Evolutionary conservation across 1,140 invertebrate genomes (phyloP), one percentile per base, ranked within the genome.

Genomic region (Akabosia matsudoensis): DNA sequence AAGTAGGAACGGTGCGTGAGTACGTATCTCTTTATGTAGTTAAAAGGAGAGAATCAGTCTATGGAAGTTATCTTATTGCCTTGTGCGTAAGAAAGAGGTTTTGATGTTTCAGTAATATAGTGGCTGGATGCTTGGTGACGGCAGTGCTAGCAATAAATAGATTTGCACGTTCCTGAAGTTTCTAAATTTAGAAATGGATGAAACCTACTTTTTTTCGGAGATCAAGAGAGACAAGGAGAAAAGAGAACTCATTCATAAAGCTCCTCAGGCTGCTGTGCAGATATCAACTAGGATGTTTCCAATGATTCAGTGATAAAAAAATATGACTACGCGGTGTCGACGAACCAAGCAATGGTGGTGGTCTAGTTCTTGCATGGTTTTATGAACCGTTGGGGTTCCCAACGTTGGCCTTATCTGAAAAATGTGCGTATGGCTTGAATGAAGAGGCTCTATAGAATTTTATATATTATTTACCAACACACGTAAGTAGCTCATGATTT

Each of bases 41-140:
- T 45, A 45, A 45, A 45, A n/a, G n/a, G n/a, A n/a, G n/a, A n/a
- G n/a, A 67, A 67, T 67, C 61, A 67, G 61, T 67, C 24, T 67
- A 67, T 67, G 61, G 61, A 67, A 67, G 26, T 67, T 67, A 67
- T 67, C 61, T 67, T 67, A 30, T 22, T 45, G 37, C 7, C 7
- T 45, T 45, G 37, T 45, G 37, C 37, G 37, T 45, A 18, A 10
- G 37, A n/a, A n/a, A n/a, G n/a, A n/a, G n/a, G n/a, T n/a, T n/a
- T n/a, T n/a, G n/a, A n/a, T n/a, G n/a, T n/a, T 45, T 7, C 37
- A 7, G 37, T 45, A 10, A 18, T 7, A 10, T 45, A 45, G 37
- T 18, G 37, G 18, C 37, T 45, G 37, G 37, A 45, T 45, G 37
- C 7, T 10, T 45, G 54, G 14, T 61, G 24, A 4, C 24, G 54